Conservation (phyloP, 2,113 vertebrate species). For the Pseudopodoces humilis region DNA sequence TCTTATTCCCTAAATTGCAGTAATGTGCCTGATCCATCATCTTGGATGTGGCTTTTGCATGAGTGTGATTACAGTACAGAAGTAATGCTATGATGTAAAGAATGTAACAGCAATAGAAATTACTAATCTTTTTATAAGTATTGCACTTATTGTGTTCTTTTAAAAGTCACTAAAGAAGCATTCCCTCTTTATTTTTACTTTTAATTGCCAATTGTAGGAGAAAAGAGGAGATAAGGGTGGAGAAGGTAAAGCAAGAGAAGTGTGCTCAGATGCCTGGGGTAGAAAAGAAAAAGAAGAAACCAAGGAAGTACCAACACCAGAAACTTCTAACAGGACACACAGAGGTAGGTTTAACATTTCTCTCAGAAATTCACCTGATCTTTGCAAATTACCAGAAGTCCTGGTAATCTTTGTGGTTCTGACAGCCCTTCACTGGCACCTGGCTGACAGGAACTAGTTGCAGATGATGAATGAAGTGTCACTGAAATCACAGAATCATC, state of each 20-base stretch:
- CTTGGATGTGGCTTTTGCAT: neutral
- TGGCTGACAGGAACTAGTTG: neutral
- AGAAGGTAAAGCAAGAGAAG: neutral
- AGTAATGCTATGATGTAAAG: neutral
- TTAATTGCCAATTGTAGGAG: slow-evolving; percentile 45
- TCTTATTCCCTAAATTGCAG: neutral
- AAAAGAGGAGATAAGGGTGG: neutral
- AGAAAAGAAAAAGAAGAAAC: neutral
- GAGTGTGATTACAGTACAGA: neutral
- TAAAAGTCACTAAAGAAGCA: neutral
- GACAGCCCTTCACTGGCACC: neutral
- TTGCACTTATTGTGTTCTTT: neutral
- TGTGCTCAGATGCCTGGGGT: neutral
- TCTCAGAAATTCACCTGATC: neutral
- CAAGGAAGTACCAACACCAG: slow-evolving; percentile 12
- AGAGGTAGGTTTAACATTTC: slow-evolving; percentile 45
- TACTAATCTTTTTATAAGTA: neutral
- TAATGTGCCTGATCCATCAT: neutral
- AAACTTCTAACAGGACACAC: neutral
- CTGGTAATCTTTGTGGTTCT: neutral
- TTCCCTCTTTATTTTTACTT: neutral
- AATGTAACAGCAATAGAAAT: neutral
- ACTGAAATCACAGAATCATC: neutral
- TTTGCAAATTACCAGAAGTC: neutral
- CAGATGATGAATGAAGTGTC: neutral